A percentile compares a stretch with the other conserved stretches of the same genome.
phyloP scores from a whole-genome alignment of 2,113 vertebrate species.

The Pitta sordida region DNA sequence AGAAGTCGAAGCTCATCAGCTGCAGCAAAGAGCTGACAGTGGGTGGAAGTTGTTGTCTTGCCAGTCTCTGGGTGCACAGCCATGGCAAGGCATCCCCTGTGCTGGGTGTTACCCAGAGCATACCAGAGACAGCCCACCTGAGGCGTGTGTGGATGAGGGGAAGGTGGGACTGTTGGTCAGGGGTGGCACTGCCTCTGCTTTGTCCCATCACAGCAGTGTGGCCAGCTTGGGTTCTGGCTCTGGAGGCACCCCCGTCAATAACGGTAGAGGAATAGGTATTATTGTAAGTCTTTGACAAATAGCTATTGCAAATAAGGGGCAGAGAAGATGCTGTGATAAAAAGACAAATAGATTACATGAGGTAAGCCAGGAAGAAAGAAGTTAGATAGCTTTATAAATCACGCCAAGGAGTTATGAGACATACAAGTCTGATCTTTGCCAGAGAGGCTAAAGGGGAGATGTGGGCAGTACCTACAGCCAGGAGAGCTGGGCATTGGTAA shows the following conservation, averaged over 20 bases:
- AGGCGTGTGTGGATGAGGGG: not conserved
- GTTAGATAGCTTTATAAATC: conserved; percentile 57
- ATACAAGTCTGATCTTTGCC: not conserved
- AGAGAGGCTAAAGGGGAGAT: not conserved
- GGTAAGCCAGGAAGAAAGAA: conserved; percentile 7
- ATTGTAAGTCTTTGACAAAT: conserved; percentile 30
- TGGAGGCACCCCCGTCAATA: not conserved
- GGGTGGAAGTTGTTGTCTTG: not conserved
- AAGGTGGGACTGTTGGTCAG: not conserved
- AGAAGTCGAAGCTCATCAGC: not conserved
- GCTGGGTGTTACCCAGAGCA: not conserved
- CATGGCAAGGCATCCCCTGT: fast-evolving
- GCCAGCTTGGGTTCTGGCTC: not conserved
- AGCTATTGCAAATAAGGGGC: conserved; percentile 25
- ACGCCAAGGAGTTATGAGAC: not conserved
- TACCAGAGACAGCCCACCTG: not conserved
- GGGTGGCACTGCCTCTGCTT: not conserved
- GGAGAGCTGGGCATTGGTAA: not conserved
- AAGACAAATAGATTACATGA: conserved; percentile 43
- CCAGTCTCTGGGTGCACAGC: fast-evolving
- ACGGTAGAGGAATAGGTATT: not conserved
- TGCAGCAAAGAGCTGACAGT: not conserved
- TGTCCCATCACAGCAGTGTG: fast-evolving
- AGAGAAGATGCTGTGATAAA: conserved; percentile 47
- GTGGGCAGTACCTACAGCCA: not conserved